Evolutionary conservation across 2,888 invertebrate genomes (phyloP).

Genomic region (Netelia virgata): DNA sequence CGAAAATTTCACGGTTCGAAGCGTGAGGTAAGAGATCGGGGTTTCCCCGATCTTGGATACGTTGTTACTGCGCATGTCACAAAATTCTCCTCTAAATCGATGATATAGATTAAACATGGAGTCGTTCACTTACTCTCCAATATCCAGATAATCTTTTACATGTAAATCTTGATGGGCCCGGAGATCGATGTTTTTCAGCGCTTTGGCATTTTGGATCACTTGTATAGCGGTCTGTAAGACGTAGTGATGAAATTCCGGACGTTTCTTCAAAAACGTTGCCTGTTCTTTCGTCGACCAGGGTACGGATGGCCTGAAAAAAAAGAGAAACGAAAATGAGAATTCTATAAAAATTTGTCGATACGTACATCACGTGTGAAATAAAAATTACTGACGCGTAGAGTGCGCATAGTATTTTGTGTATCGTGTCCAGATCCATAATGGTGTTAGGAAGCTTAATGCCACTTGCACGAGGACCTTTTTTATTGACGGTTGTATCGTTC

Average conservation of each 20-base stretch:
- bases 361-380: background rate
- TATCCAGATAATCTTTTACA: conserved; percentile 81
- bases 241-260: conserved; percentile 87
- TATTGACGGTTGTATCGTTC: conserved; percentile 79
- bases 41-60: background rate
- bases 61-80: background rate
- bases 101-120: background rate
- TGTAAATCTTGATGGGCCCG: conserved; percentile 76
- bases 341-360: conserved; percentile 19
- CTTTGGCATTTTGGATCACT: conserved; percentile 83
- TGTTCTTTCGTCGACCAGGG: conserved; percentile 86
- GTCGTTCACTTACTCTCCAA: conserved; percentile 80
- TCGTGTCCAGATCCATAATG: conserved; percentile 84
- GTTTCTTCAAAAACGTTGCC: conserved; percentile 85
- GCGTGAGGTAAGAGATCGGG: background rate
- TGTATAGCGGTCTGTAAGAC: conserved; percentile 85
- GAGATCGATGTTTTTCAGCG: conserved; percentile 79
- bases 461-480: conserved; percentile 73
- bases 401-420: conserved; percentile 84
- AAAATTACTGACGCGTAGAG: conserved; percentile 84
- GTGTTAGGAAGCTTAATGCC: conserved; percentile 84
- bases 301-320: conserved; percentile 85
- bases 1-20: background rate
- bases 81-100: background rate
- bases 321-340: background rate